These are phyloP conservation scores for Leptinotarsa peninsularis DNA, from an alignment of 2,888 invertebrate species.

Conservation along the genomic window DNA sequence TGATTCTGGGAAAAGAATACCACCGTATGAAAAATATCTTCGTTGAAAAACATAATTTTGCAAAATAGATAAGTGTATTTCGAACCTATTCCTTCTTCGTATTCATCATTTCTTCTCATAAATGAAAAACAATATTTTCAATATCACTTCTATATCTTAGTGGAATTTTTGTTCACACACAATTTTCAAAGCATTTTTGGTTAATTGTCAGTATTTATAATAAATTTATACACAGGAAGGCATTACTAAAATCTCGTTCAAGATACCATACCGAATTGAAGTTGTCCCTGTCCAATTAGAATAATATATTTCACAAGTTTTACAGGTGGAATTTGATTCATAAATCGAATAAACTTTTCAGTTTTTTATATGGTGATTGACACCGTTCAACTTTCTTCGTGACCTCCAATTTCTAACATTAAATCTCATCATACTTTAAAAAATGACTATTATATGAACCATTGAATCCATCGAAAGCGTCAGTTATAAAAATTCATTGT, in stretches of 20 bases:
- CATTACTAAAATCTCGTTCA: slow-evolving; percentile 32
- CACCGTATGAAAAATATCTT: no score
- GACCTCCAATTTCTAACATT: background rate
- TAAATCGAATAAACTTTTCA: background rate
- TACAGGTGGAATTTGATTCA: background rate
- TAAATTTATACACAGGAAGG: slow-evolving; percentile 27
- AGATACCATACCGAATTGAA: slow-evolving; percentile 25
- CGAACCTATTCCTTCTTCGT: no score
- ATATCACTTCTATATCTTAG: no score
- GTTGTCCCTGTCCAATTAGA: slow-evolving; percentile 32
- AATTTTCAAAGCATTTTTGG: background rate
- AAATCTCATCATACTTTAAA: no score
- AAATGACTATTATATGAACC: background rate
- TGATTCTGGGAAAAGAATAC: no score
- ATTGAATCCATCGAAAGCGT: background rate
- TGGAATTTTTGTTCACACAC: background rate
- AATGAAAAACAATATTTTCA: no score
- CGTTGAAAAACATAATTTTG: no score
- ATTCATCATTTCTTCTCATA: no score
- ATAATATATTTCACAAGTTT: slow-evolving; percentile 36
- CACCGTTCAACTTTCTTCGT: background rate
- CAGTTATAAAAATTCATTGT: background rate
- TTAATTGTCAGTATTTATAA: background rate
- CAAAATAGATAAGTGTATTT: no score
- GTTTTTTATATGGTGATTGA: background rate